Evolutionary conservation across 1,140 invertebrate species (phyloP), one percentile per base, ranked within the genome.

Genomic region (Alviniconcha marisindica): DNA sequence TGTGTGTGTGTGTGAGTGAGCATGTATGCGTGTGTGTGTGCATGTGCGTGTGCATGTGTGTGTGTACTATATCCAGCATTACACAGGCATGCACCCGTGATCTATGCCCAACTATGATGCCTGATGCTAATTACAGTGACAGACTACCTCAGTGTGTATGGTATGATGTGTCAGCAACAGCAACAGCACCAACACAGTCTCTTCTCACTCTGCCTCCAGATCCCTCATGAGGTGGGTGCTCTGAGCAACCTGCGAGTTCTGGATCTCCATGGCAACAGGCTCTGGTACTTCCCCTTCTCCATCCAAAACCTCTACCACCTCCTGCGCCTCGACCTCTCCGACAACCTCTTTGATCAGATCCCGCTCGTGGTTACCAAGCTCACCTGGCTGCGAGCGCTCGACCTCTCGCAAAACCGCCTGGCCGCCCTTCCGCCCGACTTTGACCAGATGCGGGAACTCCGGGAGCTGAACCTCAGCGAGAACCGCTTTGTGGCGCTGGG

Each of bases 271-370:
- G 84, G 87, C 42, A 92, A 92, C 87, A 86, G 85, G 28, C 83
- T 92, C 24, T 91, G 89, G 88, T 89, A 90, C 66, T 76, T 92
- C 18, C 91, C 92, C 14, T 89, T 90, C 82, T 89, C 89, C 44
- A 56, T 91, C 4, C 85, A 87, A 60, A 87, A 87, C 33, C 81
- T 92, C 15, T 80, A 85, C 44, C 90, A 89, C 40, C 77, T 92
- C 31, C 84, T 88, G 56, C 83, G 87, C n/a, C 83, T 92, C 0
- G 89, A 92, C 82, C 71, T 91, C 0, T 85, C 88, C 14, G 85
- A 90, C 69, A 92, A 92, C 86, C 85, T 87, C 56, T 91, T 92
- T 77, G 92, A 92, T 71, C 88, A 91, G 51, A 79, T 93, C 0
- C 92, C 92, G 0, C 73, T 91, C 12, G 87, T 88, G 1, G 84